Percentiles rank a stretch among this genome's conserved stretches.
Conservation (phyloP, 2,797 vertebrate genomes). For the Oreochromis grahami region DNA sequence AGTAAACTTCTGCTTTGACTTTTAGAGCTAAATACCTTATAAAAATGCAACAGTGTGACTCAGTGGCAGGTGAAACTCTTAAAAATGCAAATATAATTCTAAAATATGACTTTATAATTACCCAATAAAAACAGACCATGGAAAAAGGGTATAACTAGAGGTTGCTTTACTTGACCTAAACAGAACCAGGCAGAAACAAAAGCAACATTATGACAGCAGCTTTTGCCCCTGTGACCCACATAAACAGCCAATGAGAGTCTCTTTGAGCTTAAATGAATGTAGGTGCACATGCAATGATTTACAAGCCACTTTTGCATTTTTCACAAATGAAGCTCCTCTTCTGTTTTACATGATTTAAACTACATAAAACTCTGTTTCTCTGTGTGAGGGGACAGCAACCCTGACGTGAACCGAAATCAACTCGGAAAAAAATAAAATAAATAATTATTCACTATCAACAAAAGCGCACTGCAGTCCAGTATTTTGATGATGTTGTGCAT, state of each 20-base stretch:
- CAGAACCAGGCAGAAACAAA: background rate
- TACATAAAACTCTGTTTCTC: background rate
- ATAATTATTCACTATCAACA: background rate
- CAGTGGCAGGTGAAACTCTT: background rate
- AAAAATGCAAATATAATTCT: background rate
- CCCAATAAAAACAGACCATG: background rate
- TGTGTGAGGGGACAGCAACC: background rate
- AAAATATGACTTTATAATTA: background rate
- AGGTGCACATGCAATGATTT: background rate
- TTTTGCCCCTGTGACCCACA: background rate
- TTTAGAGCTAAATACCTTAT: background rate
- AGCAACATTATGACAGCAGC: background rate
- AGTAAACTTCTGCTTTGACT: conserved; percentile 47
- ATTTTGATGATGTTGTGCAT: background rate
- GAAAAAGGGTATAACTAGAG: background rate
- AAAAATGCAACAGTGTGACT: background rate
- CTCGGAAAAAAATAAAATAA: background rate
- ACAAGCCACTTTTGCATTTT: background rate
- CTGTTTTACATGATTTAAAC: background rate
- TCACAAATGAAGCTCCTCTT: background rate
- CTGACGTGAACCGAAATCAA: background rate
- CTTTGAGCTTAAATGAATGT: background rate
- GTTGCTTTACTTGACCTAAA: background rate
- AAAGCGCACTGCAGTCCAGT: background rate
- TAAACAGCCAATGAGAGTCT: background rate